phyloP scores from a whole-genome alignment of 2,888 invertebrate species.

The Nezara viridula region DNA sequence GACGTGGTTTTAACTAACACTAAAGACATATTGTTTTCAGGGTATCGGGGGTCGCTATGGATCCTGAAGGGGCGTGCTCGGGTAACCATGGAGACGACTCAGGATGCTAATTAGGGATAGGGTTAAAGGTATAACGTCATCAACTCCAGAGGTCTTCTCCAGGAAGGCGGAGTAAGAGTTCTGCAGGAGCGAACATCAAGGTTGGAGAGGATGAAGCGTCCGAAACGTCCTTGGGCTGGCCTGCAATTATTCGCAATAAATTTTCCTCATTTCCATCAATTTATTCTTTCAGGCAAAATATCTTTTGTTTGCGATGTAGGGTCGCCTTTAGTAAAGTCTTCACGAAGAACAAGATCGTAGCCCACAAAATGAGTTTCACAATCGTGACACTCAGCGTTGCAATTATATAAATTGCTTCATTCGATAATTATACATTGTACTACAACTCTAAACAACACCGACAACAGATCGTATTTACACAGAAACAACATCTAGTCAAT shows the following conservation, averaged over 20 bases:
- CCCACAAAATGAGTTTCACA: neutral
- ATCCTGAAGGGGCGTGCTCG: neutral
- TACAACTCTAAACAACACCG: neutral
- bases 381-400: neutral
- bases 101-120: slow-evolving; percentile 55
- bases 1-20: slow-evolving; percentile 40
- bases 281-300: neutral
- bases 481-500: neutral
- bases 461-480: neutral
- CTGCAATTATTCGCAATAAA: slow-evolving; percentile 31
- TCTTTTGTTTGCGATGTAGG: neutral
- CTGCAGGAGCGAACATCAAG: neutral
- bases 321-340: neutral
- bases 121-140: slow-evolving; percentile 44
- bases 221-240: neutral
- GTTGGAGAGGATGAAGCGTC: neutral
- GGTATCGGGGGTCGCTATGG: slow-evolving; percentile 51
- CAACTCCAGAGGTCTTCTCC: neutral
- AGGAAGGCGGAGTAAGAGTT: neutral
- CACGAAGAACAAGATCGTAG: neutral
- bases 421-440: neutral
- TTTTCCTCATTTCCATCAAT: neutral
- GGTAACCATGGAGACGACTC: slow-evolving; percentile 14
- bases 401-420: neutral
- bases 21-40: slow-evolving; percentile 51